A percentile compares a stretch with the other conserved stretches of the same genome.
Evolutionary conservation across 2,113 vertebrate genomes (phyloP).

Genomic region (Fulmarus glacialis): DNA sequence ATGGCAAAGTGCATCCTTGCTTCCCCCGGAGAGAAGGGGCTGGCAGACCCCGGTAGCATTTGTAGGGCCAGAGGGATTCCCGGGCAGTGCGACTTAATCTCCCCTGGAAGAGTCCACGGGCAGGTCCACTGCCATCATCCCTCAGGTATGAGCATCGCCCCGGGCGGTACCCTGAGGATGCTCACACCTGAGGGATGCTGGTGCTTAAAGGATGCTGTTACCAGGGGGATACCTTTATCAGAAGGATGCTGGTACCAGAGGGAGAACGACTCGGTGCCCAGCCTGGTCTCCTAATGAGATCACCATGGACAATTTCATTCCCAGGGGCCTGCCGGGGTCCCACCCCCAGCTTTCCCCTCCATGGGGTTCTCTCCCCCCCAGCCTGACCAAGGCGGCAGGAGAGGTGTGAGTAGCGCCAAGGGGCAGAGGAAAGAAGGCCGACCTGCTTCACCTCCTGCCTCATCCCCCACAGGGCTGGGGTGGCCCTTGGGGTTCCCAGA

Average conservation of each 20-base stretch:
- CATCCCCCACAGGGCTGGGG: background rate
- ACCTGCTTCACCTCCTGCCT: background rate
- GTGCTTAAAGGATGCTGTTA: background rate
- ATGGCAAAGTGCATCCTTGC: fast-evolving
- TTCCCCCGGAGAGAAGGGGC: background rate
- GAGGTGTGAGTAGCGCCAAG: background rate
- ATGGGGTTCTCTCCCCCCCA: no score
- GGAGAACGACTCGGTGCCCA: background rate
- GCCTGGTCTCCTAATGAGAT: background rate
- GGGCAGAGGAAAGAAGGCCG: background rate
- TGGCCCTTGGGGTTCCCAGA: background rate
- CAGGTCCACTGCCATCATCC: background rate
- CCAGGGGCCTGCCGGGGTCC: background rate
- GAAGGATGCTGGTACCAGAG: background rate
- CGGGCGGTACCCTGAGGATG: background rate
- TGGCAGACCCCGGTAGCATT: background rate
- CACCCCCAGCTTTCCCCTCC: background rate
- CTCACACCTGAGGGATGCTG: background rate
- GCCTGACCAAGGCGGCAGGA: background rate
- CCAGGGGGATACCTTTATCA: background rate
- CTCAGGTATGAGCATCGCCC: background rate
- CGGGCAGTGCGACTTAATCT: background rate
- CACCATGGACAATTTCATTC: background rate
- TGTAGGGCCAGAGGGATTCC: background rate
- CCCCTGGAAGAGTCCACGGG: background rate